Evolutionary conservation across 2,888 invertebrate genomes (phyloP).

Genomic region (Synergus laeviventris): DNA sequence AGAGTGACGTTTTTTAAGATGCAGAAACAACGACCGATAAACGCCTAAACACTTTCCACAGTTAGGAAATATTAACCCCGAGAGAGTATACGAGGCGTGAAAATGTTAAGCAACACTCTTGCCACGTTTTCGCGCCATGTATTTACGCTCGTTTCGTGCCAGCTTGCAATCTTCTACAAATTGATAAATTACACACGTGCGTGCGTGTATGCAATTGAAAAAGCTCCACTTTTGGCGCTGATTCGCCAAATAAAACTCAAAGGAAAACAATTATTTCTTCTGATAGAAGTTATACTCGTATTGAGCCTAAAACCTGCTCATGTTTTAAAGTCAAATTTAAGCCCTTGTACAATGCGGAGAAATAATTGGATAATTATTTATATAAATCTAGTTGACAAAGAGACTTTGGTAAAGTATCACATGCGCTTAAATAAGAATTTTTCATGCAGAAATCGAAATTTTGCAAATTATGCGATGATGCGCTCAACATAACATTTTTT

Average conservation of each 20-base stretch:
- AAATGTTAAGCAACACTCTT: conserved; percentile 19
- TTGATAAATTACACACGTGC: conserved; percentile 14
- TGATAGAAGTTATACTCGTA: neutral
- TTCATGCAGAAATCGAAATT: no score
- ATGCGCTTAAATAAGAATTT: no score
- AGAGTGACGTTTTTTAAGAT: neutral
- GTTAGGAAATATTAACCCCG: neutral
- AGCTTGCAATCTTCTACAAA: conserved; percentile 22
- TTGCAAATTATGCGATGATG: no score
- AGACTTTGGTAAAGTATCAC: no score
- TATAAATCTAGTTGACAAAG: no score
- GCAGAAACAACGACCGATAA: conserved; percentile 27
- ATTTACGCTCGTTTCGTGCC: conserved; percentile 20
- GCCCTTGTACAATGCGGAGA: no score
- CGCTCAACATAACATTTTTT: no score
- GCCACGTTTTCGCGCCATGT: neutral
- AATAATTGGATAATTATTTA: no score
- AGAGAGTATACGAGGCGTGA: neutral
- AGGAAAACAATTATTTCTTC: neutral
- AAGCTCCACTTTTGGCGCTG: neutral
- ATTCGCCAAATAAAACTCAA: neutral
- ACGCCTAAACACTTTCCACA: neutral
- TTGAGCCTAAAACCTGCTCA: neutral
- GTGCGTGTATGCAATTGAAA: neutral
- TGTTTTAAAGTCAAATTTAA: no score